Base-by-base conservation (phyloP, 2,888 invertebrate genomes). In the Dicyrtomina minuta region DNA sequence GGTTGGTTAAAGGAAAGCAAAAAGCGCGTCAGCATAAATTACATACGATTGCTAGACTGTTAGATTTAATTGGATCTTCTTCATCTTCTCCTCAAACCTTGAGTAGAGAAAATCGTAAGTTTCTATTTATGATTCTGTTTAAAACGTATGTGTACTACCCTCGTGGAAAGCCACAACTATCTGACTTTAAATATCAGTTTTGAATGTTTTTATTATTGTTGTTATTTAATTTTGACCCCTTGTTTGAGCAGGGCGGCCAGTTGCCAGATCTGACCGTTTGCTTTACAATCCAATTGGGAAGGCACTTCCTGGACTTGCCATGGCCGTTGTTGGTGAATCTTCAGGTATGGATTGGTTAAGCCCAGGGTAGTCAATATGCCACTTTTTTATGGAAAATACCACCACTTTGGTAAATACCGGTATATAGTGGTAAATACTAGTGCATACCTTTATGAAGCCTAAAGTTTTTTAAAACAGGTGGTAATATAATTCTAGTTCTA, bases 11-110 rank as follows among this genome's bases (percentile, higher is more conserved):
- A 87, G 96, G 96, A 33, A 87, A 95, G 43, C 90, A 92, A 79
- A 96, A 94, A 83, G 95, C 97, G 0, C 88, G 98, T 0, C 96
- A 96, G 80, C 92, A 94, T 83, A 98, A 98, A 83, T 93, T 98
- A 91, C 91, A 91, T 80, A 92, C 95, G 82, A 97, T 98, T 68
- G 96, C 95, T 0, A 88, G 91, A 43, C 84, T 98, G 12, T 84
- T 99, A 22, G 96, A 97, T 81, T 90, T 95, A 41, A 79, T 80
- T 44, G 79, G 79, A n/a, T 80, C 80, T 0, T 80, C 81, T n/a
- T 79, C 81, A 0, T 74, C 79, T 2, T 79, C 78, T 26, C 79
- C 80, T 12, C 79, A 75, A 59, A 73, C 72, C 59, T 51, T 68
- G 12, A 59, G 74, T 68, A 61, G 71, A 66, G 72, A 71, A 44